A percentile compares a stretch with the other conserved stretches of the same genome.
phyloP scores from a whole-genome alignment of 2,113 vertebrate genomes.

The Ardeotis arabs region DNA sequence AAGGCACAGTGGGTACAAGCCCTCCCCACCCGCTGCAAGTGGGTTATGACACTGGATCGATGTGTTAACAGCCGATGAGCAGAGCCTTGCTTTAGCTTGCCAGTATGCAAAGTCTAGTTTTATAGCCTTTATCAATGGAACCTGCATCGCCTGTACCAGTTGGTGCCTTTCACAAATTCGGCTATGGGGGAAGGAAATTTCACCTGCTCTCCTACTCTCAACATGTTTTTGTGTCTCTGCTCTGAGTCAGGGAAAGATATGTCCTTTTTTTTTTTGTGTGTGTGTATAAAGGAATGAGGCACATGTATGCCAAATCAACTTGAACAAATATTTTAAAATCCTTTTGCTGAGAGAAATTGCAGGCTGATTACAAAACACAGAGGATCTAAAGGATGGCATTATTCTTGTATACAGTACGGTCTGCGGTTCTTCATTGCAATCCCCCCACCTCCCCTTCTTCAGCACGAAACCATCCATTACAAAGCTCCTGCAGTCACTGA shows the following conservation, averaged over 20 bases:
- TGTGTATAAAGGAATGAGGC: background rate
- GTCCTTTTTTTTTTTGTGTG: background rate
- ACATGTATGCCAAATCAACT: background rate
- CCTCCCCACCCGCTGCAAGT: accelerated
- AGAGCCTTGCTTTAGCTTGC: background rate
- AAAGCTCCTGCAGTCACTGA: slow-evolving; percentile 8
- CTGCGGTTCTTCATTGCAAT: background rate
- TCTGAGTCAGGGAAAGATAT: background rate
- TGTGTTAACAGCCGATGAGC: background rate
- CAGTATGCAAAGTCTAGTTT: background rate
- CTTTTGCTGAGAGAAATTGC: background rate
- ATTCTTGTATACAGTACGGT: background rate
- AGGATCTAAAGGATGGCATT: background rate
- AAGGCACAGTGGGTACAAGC: background rate
- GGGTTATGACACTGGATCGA: background rate
- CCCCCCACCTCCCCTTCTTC: background rate
- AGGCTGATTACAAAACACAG: background rate
- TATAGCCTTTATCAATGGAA: background rate
- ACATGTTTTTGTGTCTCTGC: background rate
- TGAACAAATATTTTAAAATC: slow-evolving; percentile 7
- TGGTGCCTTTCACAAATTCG: background rate
- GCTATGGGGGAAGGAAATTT: background rate
- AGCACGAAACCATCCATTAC: background rate
- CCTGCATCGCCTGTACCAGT: background rate
- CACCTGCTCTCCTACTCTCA: background rate